phyloP scores from a whole-genome alignment of 2,113 vertebrate genomes.

The Micronisus gabar region DNA sequence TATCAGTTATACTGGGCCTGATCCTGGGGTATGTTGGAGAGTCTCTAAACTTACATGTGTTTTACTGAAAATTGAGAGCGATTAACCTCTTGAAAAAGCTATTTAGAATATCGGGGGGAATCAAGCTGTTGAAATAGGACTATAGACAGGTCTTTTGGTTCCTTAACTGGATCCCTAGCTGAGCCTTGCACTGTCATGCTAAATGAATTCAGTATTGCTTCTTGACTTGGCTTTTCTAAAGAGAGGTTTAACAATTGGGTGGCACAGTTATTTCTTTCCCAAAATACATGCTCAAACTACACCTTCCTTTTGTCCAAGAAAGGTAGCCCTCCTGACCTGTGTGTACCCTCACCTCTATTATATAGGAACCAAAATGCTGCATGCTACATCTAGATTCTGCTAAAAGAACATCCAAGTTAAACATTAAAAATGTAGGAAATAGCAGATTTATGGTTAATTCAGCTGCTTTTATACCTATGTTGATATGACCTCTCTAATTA shows the following conservation, averaged over 20 bases:
- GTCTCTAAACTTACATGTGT: background rate
- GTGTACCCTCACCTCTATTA: background rate
- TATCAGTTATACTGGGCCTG: background rate
- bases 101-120: background rate
- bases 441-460: background rate
- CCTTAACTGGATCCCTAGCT: background rate
- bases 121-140: background rate
- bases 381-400: background rate
- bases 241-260: background rate
- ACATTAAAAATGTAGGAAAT: background rate
- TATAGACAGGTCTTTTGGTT: background rate
- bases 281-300: background rate
- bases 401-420: background rate
- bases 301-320: background rate
- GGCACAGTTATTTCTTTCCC: background rate
- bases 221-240: background rate
- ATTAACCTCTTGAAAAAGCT: background rate
- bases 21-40: background rate
- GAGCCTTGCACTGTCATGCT: background rate
- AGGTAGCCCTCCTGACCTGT: background rate
- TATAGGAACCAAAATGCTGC: background rate
- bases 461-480: background rate
- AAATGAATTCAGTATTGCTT: background rate
- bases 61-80: background rate
- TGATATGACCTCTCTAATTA: background rate